These are phyloP conservation scores for Sciurus niger DNA, from an alignment of 2,113 vertebrate species.

Conservation along the genomic window DNA sequence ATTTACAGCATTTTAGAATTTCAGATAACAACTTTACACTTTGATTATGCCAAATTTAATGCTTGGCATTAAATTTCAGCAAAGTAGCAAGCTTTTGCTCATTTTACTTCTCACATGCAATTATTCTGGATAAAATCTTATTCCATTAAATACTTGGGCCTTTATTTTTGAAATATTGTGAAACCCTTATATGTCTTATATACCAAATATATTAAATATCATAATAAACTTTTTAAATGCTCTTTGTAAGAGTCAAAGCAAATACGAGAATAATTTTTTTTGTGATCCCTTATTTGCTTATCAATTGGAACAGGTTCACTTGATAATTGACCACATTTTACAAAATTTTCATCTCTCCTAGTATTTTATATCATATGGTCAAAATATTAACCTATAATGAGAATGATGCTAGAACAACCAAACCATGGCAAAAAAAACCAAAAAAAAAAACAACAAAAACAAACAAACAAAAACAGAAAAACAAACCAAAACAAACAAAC, in stretches of 20 bases:
- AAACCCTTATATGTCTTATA: background rate
- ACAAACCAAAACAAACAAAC: background rate
- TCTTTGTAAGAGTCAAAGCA: background rate
- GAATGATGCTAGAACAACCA: background rate
- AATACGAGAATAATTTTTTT: background rate
- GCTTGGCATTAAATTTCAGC: background rate
- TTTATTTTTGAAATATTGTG: background rate
- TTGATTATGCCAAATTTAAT: background rate
- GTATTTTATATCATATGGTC: background rate
- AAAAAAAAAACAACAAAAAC: no score
- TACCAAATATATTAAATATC: background rate
- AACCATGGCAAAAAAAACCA: background rate
- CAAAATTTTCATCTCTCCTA: background rate
- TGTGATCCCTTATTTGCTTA: background rate
- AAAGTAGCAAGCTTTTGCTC: background rate
- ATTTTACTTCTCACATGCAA: background rate
- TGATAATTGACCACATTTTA: background rate
- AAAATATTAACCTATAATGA: background rate
- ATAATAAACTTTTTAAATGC: background rate
- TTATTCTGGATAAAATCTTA: background rate
- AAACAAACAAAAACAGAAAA: background rate
- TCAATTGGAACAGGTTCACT: background rate
- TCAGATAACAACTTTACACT: background rate
- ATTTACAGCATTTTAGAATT: slow-evolving; percentile 14
- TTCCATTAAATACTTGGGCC: background rate